A percentile compares a stretch with the other conserved stretches of the same genome.
phyloP scores from a whole-genome alignment of 2,113 vertebrate genomes.

The Epinephelus lanceolatus region DNA sequence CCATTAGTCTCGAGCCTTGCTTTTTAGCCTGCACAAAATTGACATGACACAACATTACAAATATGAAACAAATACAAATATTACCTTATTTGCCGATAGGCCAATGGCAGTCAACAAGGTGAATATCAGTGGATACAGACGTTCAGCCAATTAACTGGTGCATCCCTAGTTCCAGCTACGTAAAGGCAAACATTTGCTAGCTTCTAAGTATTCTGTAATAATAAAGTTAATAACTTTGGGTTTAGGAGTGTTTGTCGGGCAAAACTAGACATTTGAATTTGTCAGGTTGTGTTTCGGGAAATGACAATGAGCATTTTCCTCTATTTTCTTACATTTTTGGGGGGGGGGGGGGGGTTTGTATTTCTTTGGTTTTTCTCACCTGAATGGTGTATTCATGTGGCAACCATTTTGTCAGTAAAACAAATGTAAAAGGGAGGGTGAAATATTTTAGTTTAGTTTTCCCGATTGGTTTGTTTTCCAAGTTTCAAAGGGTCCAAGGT shows the following conservation, averaged over 20 bases:
- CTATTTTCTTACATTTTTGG: not conserved
- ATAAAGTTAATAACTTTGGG: no score
- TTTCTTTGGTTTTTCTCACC: not conserved
- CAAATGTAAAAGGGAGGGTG: not conserved
- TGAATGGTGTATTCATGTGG: not conserved
- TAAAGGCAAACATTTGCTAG: not conserved
- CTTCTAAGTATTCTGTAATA: not conserved
- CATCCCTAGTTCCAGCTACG: not conserved
- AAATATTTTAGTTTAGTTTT: not conserved
- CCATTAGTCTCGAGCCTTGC: no score
- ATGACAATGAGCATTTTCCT: not conserved
- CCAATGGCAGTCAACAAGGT: no score
- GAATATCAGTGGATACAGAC: no score
- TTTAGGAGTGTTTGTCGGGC: not conserved
- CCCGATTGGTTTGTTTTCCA: not conserved
- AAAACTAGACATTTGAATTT: no score
- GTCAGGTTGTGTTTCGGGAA: not conserved
- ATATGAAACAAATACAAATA: no score
- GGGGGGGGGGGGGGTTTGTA: not conserved
- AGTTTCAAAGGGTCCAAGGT: not conserved
- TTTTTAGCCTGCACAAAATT: no score
- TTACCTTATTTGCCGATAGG: no score
- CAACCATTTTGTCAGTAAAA: constrained; percentile 17
- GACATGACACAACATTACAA: no score
- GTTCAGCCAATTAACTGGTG: no score